Conservation (phyloP, 2,888 invertebrate species). For the Acanthosepion lycidas region DNA sequence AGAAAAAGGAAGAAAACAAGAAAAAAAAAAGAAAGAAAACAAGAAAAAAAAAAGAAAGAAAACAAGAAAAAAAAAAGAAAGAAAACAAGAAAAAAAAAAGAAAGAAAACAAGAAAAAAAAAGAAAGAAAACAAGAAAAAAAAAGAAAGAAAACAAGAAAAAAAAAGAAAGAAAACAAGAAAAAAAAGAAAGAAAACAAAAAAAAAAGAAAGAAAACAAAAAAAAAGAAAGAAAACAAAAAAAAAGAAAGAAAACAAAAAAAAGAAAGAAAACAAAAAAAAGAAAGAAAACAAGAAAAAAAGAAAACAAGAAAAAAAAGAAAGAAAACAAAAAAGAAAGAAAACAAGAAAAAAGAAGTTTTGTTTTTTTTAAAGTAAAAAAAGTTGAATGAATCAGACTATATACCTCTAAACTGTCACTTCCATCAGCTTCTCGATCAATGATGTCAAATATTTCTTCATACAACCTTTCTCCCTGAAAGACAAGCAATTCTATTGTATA, state of each 20-base stretch:
- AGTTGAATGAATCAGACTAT: no score
- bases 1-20: not conserved
- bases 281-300: not conserved
- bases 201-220: no score
- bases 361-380: no score
- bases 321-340: not conserved
- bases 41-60: not conserved
- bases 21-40: not conserved
- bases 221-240: no score
- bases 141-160: not conserved
- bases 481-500: not conserved
- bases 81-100: not conserved
- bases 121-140: not conserved
- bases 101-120: not conserved
- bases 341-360: not conserved
- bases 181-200: not conserved
- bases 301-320: not conserved
- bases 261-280: not conserved
- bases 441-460: constrained; percentile 98
- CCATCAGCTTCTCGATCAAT: constrained; percentile 98
- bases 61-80: not conserved
- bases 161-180: not conserved
- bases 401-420: constrained; percentile 94
- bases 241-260: no score
- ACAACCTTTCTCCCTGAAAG: constrained; percentile 89